Evolutionary conservation across 2,113 vertebrate genomes (phyloP).

Genomic region (Bufo bufo): DNA sequence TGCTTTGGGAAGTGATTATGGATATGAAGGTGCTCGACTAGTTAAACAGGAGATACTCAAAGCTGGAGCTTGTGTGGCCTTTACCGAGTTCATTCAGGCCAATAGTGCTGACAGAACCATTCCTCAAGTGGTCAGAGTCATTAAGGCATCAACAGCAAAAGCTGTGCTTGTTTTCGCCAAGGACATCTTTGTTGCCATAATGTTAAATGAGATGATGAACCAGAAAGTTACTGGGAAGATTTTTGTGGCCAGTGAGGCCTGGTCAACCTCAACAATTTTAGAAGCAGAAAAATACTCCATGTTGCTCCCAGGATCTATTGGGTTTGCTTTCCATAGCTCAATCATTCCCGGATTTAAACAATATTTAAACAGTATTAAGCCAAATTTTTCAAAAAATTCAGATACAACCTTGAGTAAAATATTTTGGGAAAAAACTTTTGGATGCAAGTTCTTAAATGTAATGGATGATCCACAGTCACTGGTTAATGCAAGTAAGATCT

Average conservation of each 20-base stretch:
- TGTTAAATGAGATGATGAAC: conserved; percentile 31
- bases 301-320: conserved; percentile 15
- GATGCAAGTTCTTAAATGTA: conserved; percentile 23
- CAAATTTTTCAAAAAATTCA: not conserved
- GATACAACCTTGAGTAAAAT: conserved; percentile 25
- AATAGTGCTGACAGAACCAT: not conserved
- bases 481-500: not conserved
- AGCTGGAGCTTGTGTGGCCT: conserved; percentile 44
- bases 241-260: conserved; percentile 42
- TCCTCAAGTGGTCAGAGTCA: not conserved
- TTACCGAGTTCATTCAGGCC: not conserved
- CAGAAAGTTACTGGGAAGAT: conserved; percentile 17
- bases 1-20: conserved; percentile 34
- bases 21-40: conserved; percentile 1
- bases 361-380: conserved; percentile 26
- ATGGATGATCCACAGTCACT: not conserved
- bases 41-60: conserved; percentile 29
- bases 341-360: conserved; percentile 50
- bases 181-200: not conserved
- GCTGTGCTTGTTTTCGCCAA: not conserved
- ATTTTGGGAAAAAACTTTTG: conserved; percentile 58
- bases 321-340: conserved; percentile 39
- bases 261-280: conserved; percentile 32
- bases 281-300: conserved; percentile 1
- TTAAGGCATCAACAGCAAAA: conserved; percentile 23